phyloP scores from a whole-genome alignment of 2,113 vertebrate species.

The Apus apus region DNA sequence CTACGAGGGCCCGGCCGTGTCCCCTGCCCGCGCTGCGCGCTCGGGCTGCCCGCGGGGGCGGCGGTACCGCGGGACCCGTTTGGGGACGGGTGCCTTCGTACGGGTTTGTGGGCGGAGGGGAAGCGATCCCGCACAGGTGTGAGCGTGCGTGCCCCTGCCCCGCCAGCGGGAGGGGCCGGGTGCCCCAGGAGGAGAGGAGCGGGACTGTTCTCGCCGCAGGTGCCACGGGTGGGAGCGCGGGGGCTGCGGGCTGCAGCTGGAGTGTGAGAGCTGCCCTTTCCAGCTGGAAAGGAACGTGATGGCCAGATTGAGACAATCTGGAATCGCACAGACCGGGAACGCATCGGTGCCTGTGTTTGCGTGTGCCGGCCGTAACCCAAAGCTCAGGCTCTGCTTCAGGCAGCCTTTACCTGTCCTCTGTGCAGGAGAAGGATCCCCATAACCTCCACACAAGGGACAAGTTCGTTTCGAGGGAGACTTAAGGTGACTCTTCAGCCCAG shows the following conservation, averaged over 20 bases:
- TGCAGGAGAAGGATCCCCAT: not conserved
- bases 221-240: not conserved
- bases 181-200: too few relatives aligned
- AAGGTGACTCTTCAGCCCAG: not conserved
- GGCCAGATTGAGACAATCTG: too few relatives aligned
- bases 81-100: not conserved
- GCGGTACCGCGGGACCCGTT: not conserved
- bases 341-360: not conserved
- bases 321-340: not conserved
- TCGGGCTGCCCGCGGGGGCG: not conserved
- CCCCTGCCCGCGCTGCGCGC: not conserved
- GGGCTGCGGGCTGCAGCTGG: not conserved
- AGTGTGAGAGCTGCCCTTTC: not conserved
- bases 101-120: not conserved
- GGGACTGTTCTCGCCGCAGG: not conserved
- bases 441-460: not conserved
- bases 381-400: not conserved
- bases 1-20: not conserved
- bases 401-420: not conserved
- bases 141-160: not conserved
- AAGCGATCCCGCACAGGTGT: not conserved
- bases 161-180: too few relatives aligned
- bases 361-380: not conserved
- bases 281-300: not conserved
- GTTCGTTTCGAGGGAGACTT: not conserved